A percentile compares a stretch with the other conserved stretches of the same genome.
These are phyloP conservation scores for Echinarachnius parma DNA, from an alignment of 53 echinoderm and acorn worm species.

Conservation along the genomic window DNA sequence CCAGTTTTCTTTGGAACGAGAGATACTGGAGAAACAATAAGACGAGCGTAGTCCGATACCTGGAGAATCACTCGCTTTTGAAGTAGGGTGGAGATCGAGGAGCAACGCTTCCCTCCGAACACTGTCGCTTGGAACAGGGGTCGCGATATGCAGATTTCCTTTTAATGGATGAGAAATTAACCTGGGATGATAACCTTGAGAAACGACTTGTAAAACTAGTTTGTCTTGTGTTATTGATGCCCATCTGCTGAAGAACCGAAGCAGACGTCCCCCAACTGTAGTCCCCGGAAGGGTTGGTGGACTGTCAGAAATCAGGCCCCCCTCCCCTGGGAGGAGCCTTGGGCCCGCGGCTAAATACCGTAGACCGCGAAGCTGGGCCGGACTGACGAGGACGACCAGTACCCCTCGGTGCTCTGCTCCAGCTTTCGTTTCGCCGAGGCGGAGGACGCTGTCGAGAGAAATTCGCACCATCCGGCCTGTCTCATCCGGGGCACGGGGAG, in stretches of 20 bases:
- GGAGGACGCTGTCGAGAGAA: not conserved
- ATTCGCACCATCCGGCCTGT: not conserved
- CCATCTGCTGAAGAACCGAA: not conserved
- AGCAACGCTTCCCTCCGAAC: not conserved
- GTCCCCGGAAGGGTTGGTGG: not conserved
- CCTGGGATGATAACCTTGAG: too few species aligned
- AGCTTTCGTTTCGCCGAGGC: not conserved
- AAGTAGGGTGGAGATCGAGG: constrained; percentile 11
- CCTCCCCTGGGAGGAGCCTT: not conserved
- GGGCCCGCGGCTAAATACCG: not conserved
- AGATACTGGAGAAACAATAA: constrained; percentile 14
- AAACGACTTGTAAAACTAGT: too few species aligned
- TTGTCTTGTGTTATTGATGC: constrained; percentile 25
- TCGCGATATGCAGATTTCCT: too few species aligned
- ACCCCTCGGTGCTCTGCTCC: not conserved
- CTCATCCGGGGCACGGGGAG: not conserved
- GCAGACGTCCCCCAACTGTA: constrained; percentile 27
- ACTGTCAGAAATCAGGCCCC: not conserved
- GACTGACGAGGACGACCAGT: not conserved
- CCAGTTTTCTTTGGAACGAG: not conserved
- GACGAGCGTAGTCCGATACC: not conserved
- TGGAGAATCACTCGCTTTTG: not conserved
- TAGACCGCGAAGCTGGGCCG: not conserved
- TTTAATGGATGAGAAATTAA: too few species aligned
- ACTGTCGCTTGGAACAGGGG: constrained; percentile 7